Evolutionary conservation across 2,797 vertebrate species (phyloP).

Genomic region (Gadopsis bispinosus): DNA sequence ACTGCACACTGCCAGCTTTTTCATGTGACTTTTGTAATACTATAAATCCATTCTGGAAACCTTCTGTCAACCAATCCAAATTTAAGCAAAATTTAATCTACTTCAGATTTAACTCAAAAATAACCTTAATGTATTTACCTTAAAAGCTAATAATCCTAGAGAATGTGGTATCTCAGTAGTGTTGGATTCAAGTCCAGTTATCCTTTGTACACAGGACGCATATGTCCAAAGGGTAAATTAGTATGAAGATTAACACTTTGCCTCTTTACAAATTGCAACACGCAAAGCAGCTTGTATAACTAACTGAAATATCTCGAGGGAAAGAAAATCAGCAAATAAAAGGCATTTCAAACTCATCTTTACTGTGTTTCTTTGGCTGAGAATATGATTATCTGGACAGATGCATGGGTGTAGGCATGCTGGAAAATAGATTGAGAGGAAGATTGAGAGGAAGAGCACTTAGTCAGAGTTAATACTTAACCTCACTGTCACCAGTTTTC

Average conservation of each 20-base stretch:
- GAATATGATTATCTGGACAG: constrained; percentile 31
- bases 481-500: constrained; percentile 41
- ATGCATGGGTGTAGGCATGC: constrained; percentile 5
- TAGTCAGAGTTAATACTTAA: constrained; percentile 68
- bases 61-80: not conserved
- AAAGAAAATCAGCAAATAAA: constrained; percentile 20
- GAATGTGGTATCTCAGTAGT: not conserved
- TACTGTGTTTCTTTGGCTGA: constrained; percentile 9
- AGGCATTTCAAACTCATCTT: constrained; percentile 23
- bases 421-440: constrained; percentile 50
- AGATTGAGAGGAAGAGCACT: constrained; percentile 48
- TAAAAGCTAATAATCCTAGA: not conserved
- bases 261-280: not conserved
- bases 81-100: not conserved
- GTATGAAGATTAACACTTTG: not conserved
- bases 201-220: not conserved
- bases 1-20: not conserved
- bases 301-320: not conserved
- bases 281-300: not conserved
- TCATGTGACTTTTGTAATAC: not conserved
- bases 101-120: not conserved
- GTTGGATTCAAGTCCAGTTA: not conserved
- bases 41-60: not conserved
- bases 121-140: not conserved
- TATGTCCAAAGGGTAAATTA: not conserved